A percentile compares a stretch with the other conserved stretches of the same genome.
phyloP scores from a whole-genome alignment of 2,888 invertebrate genomes.

The Ornithoptera priamus region DNA sequence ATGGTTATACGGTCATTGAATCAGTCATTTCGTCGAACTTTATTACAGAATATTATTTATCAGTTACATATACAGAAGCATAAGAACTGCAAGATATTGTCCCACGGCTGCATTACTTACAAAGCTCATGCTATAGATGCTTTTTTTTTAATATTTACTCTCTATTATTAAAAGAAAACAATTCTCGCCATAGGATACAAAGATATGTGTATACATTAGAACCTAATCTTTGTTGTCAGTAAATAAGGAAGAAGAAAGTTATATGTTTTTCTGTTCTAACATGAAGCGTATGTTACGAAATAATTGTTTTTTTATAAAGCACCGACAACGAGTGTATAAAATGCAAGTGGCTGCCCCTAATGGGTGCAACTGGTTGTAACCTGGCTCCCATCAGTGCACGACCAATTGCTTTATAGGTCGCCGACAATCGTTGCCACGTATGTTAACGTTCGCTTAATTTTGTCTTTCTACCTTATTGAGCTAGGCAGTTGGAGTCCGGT shows the following conservation, averaged over 20 bases:
- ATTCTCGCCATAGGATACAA: no score
- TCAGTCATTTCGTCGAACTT: no score
- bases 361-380: slow-evolving; percentile 26
- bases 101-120: no score
- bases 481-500: slow-evolving; percentile 1
- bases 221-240: no score
- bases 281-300: not conserved
- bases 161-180: no score
- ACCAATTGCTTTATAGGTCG: slow-evolving; percentile 28
- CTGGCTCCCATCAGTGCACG: slow-evolving; percentile 15
- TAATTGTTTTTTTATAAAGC: slow-evolving; percentile 2
- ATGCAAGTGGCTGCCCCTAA: slow-evolving; percentile 19
- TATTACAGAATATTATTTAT: not conserved
- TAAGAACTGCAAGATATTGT: no score
- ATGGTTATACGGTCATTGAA: no score
- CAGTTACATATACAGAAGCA: not conserved
- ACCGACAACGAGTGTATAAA: slow-evolving; percentile 21
- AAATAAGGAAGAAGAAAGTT: not conserved
- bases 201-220: no score
- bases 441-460: slow-evolving; percentile 21
- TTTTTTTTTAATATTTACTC: no score
- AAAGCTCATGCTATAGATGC: no score
- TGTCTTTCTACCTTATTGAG: slow-evolving; percentile 13
- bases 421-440: slow-evolving; percentile 18
- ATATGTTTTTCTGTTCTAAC: not conserved